phyloP scores from a whole-genome alignment of 2,888 invertebrate genomes.

The Pachydiplax longipennis region DNA sequence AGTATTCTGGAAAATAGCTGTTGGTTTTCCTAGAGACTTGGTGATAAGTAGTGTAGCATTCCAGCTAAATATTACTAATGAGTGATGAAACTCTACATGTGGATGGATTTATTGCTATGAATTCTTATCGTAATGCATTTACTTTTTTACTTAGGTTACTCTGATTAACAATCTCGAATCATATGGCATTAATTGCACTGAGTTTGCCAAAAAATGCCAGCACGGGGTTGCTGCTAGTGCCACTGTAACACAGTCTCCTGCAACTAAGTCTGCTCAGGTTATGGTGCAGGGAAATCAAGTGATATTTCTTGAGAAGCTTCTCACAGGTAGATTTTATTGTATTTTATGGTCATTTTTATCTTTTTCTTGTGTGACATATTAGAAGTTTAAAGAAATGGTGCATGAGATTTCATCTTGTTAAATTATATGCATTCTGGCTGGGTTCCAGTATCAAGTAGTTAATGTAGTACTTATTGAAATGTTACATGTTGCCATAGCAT shows the following conservation, averaged over 20 bases:
- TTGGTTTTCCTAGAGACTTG: too few relatives aligned
- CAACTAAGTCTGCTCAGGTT: slow-evolving; percentile 77
- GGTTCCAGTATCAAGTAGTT: background rate
- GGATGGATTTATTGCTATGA: too few relatives aligned
- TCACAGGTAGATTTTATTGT: slow-evolving; percentile 60
- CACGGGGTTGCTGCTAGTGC: slow-evolving; percentile 87
- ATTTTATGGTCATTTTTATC: slow-evolving; percentile 52
- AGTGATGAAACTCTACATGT: too few relatives aligned
- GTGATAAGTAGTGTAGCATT: too few relatives aligned
- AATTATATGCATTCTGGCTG: background rate
- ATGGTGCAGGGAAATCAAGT: slow-evolving; percentile 93
- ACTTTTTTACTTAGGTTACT: slow-evolving; percentile 70
- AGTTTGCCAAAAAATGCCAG: slow-evolving; percentile 84
- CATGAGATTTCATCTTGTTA: background rate
- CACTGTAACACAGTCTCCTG: slow-evolving; percentile 76
- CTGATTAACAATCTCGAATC: slow-evolving; percentile 87
- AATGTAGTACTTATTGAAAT: background rate
- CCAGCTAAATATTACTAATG: too few relatives aligned
- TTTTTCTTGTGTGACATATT: background rate
- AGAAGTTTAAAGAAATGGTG: too few relatives aligned
- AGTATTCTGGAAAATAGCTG: too few relatives aligned
- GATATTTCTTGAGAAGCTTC: slow-evolving; percentile 63
- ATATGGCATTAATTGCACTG: slow-evolving; percentile 81
- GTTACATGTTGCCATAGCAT: too few relatives aligned
- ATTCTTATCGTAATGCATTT: background rate